A percentile compares a stretch with the other conserved stretches of the same genome.
Conservation (phyloP, 2,113 vertebrate genomes). For the Protobothrops mucrosquamatus region DNA sequence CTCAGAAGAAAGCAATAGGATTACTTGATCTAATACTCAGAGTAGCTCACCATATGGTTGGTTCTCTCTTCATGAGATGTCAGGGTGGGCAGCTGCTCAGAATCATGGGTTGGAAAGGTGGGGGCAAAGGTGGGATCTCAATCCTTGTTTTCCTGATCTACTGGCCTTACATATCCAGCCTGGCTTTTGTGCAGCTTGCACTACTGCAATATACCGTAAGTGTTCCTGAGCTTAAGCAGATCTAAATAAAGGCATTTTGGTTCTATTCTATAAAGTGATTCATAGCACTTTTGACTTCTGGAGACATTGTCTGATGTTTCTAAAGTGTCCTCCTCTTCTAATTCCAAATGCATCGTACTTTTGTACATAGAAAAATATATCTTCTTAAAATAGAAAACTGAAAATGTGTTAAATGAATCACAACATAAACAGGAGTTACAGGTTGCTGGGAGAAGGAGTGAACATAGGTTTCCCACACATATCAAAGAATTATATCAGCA, state of each 20-base stretch:
- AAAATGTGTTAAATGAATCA: slow-evolving; percentile 1
- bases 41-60: neutral
- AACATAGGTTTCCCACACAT: slow-evolving; percentile 8
- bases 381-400: slow-evolving; percentile 16
- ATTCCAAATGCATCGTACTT: neutral
- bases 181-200: neutral
- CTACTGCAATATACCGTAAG: neutral
- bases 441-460: neutral
- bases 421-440: slow-evolving; percentile 30
- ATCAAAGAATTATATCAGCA: slow-evolving; percentile 30
- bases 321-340: neutral
- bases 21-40: neutral
- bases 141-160: neutral
- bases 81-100: neutral
- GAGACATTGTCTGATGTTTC: neutral
- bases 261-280: neutral
- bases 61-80: neutral
- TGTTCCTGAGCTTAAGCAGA: neutral
- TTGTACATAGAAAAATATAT: neutral
- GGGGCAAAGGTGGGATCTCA: neutral
- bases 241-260: neutral
- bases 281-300: neutral
- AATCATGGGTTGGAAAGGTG: neutral
- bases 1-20: neutral
- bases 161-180: neutral